Conservation (phyloP, 2,888 invertebrate species). For the Anarsia innoxiella region DNA sequence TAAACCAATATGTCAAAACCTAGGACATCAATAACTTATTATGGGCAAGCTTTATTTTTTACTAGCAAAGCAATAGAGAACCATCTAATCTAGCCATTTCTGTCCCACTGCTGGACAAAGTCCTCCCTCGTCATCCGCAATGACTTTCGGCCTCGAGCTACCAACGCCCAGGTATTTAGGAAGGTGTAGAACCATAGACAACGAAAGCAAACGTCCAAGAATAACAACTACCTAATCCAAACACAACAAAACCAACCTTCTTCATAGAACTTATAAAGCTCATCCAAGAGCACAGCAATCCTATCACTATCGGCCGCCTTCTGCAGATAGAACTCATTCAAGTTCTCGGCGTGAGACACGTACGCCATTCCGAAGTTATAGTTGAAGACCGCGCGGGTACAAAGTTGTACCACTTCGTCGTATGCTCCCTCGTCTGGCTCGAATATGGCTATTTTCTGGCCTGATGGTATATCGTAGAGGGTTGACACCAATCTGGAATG, state of each 20-base stretch:
- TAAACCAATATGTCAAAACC: too few species aligned
- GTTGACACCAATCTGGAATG: conserved; percentile 78
- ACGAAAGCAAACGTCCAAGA: too few species aligned
- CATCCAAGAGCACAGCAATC: conserved; percentile 72
- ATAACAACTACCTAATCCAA: too few species aligned
- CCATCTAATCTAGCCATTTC: too few species aligned
- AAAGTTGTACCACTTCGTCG: conserved; percentile 70
- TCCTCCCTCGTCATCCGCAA: too few species aligned
- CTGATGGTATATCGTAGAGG: conserved; percentile 71
- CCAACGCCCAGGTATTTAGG: too few species aligned
- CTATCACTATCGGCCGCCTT: conserved; percentile 58
- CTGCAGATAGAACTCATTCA: conserved; percentile 79
- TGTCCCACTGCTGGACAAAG: too few species aligned
- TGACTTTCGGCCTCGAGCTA: too few species aligned
- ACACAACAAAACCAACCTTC: conserved; percentile 40
- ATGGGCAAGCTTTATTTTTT: too few species aligned
- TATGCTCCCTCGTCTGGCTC: conserved; percentile 72
- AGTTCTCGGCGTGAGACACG: conserved; percentile 74
- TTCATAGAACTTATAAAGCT: conserved; percentile 74
- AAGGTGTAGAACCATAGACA: too few species aligned
- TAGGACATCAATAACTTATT: too few species aligned
- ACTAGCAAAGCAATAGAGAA: too few species aligned
- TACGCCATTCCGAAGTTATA: conserved; percentile 74
- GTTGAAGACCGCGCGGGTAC: conserved; percentile 77
- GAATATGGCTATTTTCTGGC: conserved; percentile 64